Base-by-base conservation (phyloP, 2,888 invertebrate genomes). In the Cyclophora punctaria region DNA sequence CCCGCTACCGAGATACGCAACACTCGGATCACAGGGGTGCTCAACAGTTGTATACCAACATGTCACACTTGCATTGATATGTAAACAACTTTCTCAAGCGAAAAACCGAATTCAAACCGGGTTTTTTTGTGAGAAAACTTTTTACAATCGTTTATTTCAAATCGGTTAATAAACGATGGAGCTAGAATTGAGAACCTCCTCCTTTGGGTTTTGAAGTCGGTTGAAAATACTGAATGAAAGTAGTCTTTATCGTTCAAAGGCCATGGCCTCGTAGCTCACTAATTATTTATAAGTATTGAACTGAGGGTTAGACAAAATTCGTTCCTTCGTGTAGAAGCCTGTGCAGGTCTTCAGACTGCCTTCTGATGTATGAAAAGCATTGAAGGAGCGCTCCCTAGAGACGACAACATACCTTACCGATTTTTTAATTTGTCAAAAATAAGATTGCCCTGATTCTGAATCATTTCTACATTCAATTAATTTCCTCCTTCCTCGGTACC, bases 1-100 rank as follows among this genome's bases (percentile, higher is more conserved):
- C 77, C 67, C 63, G 76, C 81, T 76, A 75, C 82, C 62, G 76
- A 63, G 71, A 73, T 82, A 82, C 82, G 80, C 78, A 75, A 79
- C 72, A 70, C 73, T 73, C 73, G 72, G 47, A 5, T 37, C 49
- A 56, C 69, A 78, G 78, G 66, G 67, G 46, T 56, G 5, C 4
- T 20, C 40, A 53, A 53, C 53, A 47, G 41, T 41, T 47, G 34
- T 20, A 20, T 20, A 20, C 20, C 20, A 20, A 20, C 20, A 20
- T 20, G 20, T 20, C 20, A 20, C 20, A 20, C 20, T 20, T 20
- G 20, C 20, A 20, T 20, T 20, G 20, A 20, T 20, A 20, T 20
- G 20, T 20, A 20, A 20, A 20, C 20, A 20, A 20, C 2, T 20
- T 20, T 20, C 20, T 20, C 20, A 20, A 20, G 20, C 20, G 20